Conservation (phyloP, 2,113 vertebrate species). For the Mesembrinibis cayennensis region DNA sequence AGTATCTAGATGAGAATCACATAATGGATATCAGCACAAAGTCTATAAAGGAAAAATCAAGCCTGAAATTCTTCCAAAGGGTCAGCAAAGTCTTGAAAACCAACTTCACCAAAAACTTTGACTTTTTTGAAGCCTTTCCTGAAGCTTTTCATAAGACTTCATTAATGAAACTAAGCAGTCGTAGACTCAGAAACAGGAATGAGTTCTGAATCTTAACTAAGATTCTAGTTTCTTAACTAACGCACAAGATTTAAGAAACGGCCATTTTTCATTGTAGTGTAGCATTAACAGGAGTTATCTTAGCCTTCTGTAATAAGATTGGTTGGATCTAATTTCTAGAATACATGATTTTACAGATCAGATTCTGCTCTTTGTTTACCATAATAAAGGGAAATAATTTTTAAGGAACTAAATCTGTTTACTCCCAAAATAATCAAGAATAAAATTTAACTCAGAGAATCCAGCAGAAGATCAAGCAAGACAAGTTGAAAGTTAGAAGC, state of each 20-base stretch:
- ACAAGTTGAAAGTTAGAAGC: neutral
- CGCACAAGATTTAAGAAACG: neutral
- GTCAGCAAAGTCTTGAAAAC: constrained; percentile 32
- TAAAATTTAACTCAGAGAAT: neutral
- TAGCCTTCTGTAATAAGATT: neutral
- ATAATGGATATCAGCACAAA: constrained; percentile 41
- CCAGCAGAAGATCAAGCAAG: neutral
- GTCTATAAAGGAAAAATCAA: constrained; percentile 51
- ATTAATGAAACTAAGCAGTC: constrained; percentile 5
- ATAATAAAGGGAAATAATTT: neutral
- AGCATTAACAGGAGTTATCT: neutral
- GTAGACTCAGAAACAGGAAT: neutral
- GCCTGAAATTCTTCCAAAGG: constrained; percentile 46
- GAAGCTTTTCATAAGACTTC: neutral
- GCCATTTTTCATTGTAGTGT: neutral
- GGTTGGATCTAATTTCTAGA: neutral
- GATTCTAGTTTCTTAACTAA: neutral
- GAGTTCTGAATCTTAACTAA: constrained; percentile 21
- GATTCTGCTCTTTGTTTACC: neutral
- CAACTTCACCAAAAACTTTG: neutral
- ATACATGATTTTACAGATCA: neutral
- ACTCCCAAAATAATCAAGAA: neutral
- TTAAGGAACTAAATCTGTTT: neutral
- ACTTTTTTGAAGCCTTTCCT: constrained; percentile 8
- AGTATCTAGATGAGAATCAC: constrained; percentile 44